These are phyloP conservation scores for Cochlearius cochlearius DNA, from an alignment of 2,113 vertebrate species.

Conservation along the genomic window DNA sequence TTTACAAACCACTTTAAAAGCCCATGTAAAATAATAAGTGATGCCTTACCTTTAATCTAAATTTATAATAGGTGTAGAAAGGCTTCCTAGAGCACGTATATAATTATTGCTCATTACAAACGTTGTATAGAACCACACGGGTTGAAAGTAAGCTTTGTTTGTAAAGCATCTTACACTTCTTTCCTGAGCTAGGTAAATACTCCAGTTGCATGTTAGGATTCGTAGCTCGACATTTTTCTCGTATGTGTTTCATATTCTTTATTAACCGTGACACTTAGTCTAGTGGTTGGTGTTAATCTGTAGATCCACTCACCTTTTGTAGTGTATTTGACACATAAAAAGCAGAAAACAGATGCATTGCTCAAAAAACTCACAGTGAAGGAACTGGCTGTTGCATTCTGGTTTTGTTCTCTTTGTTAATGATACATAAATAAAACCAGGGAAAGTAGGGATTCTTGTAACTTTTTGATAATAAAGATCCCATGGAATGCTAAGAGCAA, in stretches of 20 bases:
- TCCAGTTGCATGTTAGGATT: not conserved
- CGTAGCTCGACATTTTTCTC: not conserved
- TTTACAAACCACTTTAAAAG: slow-evolving; percentile 49
- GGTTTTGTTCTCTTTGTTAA: not conserved
- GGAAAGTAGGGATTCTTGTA: not conserved
- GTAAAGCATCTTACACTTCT: not conserved
- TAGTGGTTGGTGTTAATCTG: not conserved
- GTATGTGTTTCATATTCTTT: not conserved
- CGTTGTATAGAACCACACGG: rapidly evolving
- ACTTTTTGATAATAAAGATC: not conserved
- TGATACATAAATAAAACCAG: not conserved
- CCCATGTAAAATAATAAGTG: not conserved
- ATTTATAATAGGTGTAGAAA: slow-evolving; percentile 19
- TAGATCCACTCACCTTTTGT: not conserved
- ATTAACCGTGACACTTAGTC: not conserved
- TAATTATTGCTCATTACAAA: not conserved
- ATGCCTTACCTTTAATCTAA: not conserved
- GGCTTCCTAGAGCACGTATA: not conserved
- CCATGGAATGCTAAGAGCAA: not conserved
- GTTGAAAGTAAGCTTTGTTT: not conserved
- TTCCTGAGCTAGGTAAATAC: not conserved
- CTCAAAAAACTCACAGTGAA: not conserved
- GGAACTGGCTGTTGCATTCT: not conserved
- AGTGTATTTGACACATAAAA: not conserved
- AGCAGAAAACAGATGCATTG: not conserved